phyloP scores from a whole-genome alignment of 2,797 vertebrate species.

The Bovichtus variegatus region DNA sequence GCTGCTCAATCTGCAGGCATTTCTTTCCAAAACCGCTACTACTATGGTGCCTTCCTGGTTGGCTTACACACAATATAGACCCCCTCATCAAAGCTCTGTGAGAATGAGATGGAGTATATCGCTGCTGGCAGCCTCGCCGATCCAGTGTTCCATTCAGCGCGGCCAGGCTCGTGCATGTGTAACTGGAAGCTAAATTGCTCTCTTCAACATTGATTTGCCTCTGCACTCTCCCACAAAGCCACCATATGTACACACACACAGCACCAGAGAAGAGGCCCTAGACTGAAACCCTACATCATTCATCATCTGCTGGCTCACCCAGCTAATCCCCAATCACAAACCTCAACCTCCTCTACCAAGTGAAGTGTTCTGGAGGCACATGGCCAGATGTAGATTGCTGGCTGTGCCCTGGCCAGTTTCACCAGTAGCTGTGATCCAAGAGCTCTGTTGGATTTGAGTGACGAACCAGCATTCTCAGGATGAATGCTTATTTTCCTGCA shows the following conservation, averaged over 20 bases:
- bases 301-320: constrained; percentile 76
- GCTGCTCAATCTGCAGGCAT: constrained; percentile 67
- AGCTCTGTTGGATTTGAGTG: constrained; percentile 54
- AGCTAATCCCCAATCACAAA: constrained; percentile 75
- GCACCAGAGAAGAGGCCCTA: constrained; percentile 56
- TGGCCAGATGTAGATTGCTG: constrained; percentile 65
- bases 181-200: constrained; percentile 76
- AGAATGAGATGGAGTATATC: constrained; percentile 67
- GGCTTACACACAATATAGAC: constrained; percentile 58
- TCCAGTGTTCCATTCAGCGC: constrained; percentile 66
- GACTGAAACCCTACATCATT: constrained; percentile 75
- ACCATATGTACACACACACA: constrained; percentile 57
- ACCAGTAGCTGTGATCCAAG: constrained; percentile 55
- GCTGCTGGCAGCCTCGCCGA: constrained; percentile 56
- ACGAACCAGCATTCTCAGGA: constrained; percentile 44
- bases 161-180: constrained; percentile 68
- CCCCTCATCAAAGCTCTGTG: constrained; percentile 67
- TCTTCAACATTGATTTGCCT: constrained; percentile 75
- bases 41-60: constrained; percentile 66
- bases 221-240: constrained; percentile 67
- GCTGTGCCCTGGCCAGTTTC: constrained; percentile 49
- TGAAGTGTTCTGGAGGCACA: constrained; percentile 68
- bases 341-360: constrained; percentile 66
- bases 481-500: constrained; percentile 59
- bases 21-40: constrained; percentile 77